A percentile compares a stretch with the other conserved stretches of the same genome.
These are phyloP conservation scores for Marmota flaviventris DNA, from an alignment of 2,113 vertebrate species.

Conservation along the genomic window DNA sequence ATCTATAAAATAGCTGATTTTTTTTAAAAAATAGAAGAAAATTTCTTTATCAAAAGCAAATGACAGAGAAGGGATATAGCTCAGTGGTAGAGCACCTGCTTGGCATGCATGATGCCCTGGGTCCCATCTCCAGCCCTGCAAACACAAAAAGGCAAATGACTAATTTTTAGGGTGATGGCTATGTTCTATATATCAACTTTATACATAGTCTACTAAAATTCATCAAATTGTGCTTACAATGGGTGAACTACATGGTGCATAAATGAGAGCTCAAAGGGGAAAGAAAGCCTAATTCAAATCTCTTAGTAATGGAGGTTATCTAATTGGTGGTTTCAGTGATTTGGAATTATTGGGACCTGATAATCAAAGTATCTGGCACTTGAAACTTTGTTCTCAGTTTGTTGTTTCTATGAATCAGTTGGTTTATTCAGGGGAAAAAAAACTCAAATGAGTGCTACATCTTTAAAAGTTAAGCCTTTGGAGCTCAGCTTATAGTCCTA, in stretches of 20 bases:
- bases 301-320: neutral
- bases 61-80: neutral
- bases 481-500: neutral
- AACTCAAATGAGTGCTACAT: neutral
- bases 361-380: slow-evolving; percentile 5
- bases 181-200: neutral
- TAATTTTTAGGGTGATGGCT: neutral
- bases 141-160: too few species aligned
- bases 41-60: slow-evolving; percentile 33
- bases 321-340: neutral
- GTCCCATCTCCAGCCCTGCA: too few species aligned
- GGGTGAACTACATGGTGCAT: neutral
- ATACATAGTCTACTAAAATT: neutral
- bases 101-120: too few species aligned
- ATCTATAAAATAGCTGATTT: neutral
- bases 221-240: neutral
- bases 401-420: neutral
- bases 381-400: neutral
- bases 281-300: neutral
- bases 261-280: neutral
- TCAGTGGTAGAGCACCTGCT: too few species aligned
- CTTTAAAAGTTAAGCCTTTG: neutral
- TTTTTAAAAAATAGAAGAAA: neutral
- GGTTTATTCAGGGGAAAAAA: neutral
- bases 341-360: neutral